Percentiles rank a stretch among this genome's conserved stretches.
Evolutionary conservation across 2,888 invertebrate species (phyloP).

Genomic region (Lasius platythorax): DNA sequence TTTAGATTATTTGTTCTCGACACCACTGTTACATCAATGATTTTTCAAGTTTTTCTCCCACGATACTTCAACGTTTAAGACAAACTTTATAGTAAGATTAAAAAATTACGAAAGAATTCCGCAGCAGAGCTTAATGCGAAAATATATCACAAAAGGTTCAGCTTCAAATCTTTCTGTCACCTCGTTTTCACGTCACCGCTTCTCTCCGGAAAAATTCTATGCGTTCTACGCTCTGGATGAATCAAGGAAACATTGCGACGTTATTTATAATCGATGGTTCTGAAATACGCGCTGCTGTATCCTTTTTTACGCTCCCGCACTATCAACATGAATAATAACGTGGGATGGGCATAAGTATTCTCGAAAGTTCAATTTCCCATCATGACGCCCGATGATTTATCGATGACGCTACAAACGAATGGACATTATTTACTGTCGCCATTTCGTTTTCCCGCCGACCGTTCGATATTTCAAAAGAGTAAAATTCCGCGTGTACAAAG

Average conservation of each 20-base stretch:
- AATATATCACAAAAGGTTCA: neutral
- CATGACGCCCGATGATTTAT: constrained; percentile 72
- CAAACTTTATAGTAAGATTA: neutral
- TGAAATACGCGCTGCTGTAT: constrained; percentile 62
- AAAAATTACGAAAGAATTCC: neutral
- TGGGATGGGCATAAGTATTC: constrained; percentile 74
- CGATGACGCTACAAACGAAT: constrained; percentile 69
- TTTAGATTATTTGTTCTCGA: neutral
- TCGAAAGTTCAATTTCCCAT: constrained; percentile 76
- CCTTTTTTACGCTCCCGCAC: constrained; percentile 44
- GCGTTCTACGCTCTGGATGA: constrained; percentile 23
- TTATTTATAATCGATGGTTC: constrained; percentile 65
- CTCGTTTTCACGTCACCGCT: neutral
- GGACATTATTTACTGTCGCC: constrained; percentile 74
- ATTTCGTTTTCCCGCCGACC: constrained; percentile 36
- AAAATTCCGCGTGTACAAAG: constrained; percentile 62
- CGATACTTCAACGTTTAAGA: neutral
- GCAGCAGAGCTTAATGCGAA: neutral
- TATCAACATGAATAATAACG: constrained; percentile 75
- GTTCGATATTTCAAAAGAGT: constrained; percentile 61
- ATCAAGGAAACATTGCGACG: constrained; percentile 54
- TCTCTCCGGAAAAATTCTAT: constrained; percentile 7
- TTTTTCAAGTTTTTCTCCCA: neutral
- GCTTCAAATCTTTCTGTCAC: neutral
- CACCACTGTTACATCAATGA: neutral